Evolutionary conservation across 2,113 vertebrate species (phyloP), one percentile per base, ranked within the genome.

Genomic region (Psilopsiagon aymara): DNA sequence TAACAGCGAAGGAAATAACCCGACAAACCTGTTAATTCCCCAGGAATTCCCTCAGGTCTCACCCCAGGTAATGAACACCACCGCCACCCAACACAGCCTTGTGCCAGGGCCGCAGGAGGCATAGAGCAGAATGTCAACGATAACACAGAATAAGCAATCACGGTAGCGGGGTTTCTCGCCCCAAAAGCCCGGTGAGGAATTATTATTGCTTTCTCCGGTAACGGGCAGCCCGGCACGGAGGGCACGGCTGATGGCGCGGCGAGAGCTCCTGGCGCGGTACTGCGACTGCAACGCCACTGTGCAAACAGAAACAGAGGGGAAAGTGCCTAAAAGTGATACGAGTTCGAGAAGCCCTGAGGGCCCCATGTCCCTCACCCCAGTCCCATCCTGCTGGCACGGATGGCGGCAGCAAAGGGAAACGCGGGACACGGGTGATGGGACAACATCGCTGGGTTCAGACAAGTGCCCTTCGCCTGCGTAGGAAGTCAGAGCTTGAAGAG

Each of bases 131-230:
- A 91, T 29, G 18, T 31, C 33, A 19, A 57, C 4, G 0, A 28
- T 31, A 20, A 86, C 86, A 76, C 9, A 74, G 82, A 78, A 73
- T 17, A 47, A 95, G 88, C 69, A 47, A 47, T 77, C 73, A 44
- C 0, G 28, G 57, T 37, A 35, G 11, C 0, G 17, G 51, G 44
- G 41, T 70, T 88, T 70, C 77, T 77, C 21, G 0, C 59, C 86
- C 67, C 49, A 33, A 33, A 93, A 73, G 77, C 84, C 67, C 1
- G 3, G 69, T 13, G 47, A 86, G 51, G 82, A 89, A 77, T 96
- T 95, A 97, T 97, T 97, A 97, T 97, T 97, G 96, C 96, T 97
- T 83, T 86, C 70, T 68, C 24, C 3, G 82, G 88, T 18, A 31
- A 73, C 46, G 21, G 9, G 92, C 84, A 49, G 89, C 80, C 71